A percentile compares a stretch with the other conserved stretches of the same genome.
Conservation (phyloP, 2,888 invertebrate genomes). For the Clitarchus hookeri region DNA sequence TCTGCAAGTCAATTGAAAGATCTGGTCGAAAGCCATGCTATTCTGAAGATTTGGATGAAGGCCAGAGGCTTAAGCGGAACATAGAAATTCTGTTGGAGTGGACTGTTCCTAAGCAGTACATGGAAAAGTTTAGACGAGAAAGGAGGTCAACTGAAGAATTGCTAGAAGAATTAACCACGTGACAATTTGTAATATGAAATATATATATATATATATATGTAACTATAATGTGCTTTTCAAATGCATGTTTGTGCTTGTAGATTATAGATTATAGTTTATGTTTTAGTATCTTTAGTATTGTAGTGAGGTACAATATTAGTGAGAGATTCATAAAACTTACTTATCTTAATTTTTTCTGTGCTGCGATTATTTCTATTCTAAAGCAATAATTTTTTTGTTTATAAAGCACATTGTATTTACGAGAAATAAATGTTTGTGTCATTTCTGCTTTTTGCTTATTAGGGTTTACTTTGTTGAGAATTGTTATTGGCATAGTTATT, state of each 20-base stretch:
- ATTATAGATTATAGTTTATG: not conserved
- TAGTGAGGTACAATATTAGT: not conserved
- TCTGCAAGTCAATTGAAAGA: slow-evolving; percentile 75
- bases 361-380: not conserved
- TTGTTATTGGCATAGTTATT: too few relatives aligned
- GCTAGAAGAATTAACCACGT: slow-evolving; percentile 72
- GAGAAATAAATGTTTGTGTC: not conserved
- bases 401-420: not conserved
- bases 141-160: slow-evolving; percentile 79
- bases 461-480: too few relatives aligned
- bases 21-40: slow-evolving; percentile 72
- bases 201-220: not conserved
- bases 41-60: slow-evolving; percentile 59
- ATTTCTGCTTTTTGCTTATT: slow-evolving; percentile 43
- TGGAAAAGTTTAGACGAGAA: slow-evolving; percentile 74
- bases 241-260: not conserved
- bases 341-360: not conserved
- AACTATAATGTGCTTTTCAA: not conserved
- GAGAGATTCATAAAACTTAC: not conserved
- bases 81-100: slow-evolving; percentile 77
- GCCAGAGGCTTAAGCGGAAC: slow-evolving; percentile 72
- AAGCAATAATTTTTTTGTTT: not conserved
- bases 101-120: slow-evolving; percentile 78
- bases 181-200: slow-evolving; percentile 44
- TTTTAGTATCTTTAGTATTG: not conserved